phyloP scores from a whole-genome alignment of 1,140 invertebrate genomes.

The Sinella curviseta region DNA sequence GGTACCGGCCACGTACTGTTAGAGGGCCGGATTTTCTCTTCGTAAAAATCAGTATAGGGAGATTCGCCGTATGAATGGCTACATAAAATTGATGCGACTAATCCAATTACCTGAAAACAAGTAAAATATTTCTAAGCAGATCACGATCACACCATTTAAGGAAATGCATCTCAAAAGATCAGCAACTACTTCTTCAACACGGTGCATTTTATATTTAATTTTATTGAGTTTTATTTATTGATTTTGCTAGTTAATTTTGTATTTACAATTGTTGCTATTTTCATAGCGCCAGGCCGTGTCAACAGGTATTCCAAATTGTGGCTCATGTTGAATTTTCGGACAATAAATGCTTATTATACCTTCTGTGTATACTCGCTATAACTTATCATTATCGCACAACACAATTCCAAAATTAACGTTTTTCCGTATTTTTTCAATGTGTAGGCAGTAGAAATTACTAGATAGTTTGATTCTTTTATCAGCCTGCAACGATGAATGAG shows the following conservation, averaged over 20 bases:
- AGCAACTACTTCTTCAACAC: not conserved
- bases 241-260: not conserved
- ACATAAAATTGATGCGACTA: too few species aligned
- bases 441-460: too few species aligned
- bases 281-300: not conserved
- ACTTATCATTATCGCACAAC: too few species aligned
- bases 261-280: constrained; percentile 7
- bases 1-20: not conserved
- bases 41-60: not conserved
- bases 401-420: too few species aligned
- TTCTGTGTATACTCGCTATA: too few species aligned
- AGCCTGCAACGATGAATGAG: too few species aligned
- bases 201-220: not conserved
- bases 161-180: not conserved
- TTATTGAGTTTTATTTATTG: not conserved
- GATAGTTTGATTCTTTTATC: too few species aligned
- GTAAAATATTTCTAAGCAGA: too few species aligned
- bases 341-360: too few species aligned
- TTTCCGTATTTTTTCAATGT: too few species aligned
- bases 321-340: not conserved
- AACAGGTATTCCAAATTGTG: constrained; percentile 14
- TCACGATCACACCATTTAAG: too few species aligned
- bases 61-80: not conserved
- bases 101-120: too few species aligned
- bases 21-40: not conserved